These are phyloP conservation scores for Tolmerus cingulatus DNA, from an alignment of 2,888 invertebrate species.

Conservation along the genomic window DNA sequence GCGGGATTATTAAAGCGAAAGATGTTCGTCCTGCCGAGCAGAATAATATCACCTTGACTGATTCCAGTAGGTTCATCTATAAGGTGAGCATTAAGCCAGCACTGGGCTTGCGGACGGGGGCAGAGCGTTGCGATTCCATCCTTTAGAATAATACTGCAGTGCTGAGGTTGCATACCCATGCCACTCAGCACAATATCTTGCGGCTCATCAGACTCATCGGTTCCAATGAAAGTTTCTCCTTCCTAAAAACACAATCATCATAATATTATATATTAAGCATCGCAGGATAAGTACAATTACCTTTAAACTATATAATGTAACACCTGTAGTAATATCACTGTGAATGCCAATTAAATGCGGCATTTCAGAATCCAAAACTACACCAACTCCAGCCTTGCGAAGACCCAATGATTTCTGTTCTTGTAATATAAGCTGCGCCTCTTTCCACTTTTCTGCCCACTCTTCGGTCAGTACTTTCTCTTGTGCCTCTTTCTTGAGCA, in stretches of 20 bases:
- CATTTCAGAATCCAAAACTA: constrained; percentile 88
- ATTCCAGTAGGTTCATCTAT: constrained; percentile 80
- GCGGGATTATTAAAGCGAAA: constrained; percentile 90
- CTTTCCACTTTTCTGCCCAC: constrained; percentile 94
- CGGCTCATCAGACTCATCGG: constrained; percentile 70
- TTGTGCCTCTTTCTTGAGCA: constrained; percentile 90
- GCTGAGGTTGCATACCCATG: constrained; percentile 78
- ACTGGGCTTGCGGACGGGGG: constrained; percentile 76
- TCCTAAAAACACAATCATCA: constrained; percentile 66
- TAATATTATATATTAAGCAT: background rate
- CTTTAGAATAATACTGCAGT: constrained; percentile 77
- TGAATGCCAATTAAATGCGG: constrained; percentile 93
- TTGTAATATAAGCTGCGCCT: constrained; percentile 85
- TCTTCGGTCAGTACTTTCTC: constrained; percentile 89
- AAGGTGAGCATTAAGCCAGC: constrained; percentile 83
- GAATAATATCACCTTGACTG: constrained; percentile 81
- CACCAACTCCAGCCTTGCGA: constrained; percentile 86
- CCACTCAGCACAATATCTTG: constrained; percentile 84
- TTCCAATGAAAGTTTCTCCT: constrained; percentile 86
- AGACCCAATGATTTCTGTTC: constrained; percentile 88
- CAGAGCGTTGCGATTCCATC: constrained; percentile 78
- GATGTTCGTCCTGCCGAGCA: constrained; percentile 81
- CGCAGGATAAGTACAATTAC: constrained; percentile 57
- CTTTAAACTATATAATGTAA: constrained; percentile 89
- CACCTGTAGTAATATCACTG: constrained; percentile 90